Evolutionary conservation across 2,888 invertebrate species (phyloP).

Genomic region (Nomada goodeniana): DNA sequence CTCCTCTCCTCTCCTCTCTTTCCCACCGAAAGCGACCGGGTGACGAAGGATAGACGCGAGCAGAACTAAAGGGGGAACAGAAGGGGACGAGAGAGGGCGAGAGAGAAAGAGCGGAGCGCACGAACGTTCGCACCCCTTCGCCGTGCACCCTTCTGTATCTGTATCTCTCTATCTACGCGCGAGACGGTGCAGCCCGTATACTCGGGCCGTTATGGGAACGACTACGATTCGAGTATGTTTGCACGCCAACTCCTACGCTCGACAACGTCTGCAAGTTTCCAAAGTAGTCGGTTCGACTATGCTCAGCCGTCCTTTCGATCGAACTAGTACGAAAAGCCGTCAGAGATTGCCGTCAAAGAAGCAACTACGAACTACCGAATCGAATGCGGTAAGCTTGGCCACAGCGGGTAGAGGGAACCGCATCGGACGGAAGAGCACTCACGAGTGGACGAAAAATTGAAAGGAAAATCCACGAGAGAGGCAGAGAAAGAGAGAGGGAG

Average conservation of each 20-base stretch:
- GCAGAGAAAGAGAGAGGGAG: background rate
- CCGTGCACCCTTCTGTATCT: conserved; percentile 38
- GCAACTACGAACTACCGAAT: background rate
- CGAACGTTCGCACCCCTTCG: conserved; percentile 46
- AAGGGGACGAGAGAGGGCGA: background rate
- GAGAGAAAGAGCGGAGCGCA: background rate
- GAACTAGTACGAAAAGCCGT: background rate
- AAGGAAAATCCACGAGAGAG: conserved; percentile 7
- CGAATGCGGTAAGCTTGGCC: background rate
- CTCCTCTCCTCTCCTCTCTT: background rate
- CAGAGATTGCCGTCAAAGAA: conserved; percentile 6
- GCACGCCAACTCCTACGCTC: conserved; percentile 43
- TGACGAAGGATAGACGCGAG: background rate
- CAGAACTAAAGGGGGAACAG: background rate
- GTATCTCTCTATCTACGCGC: conserved; percentile 55
- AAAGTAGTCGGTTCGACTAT: conserved; percentile 24
- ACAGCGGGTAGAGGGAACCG: background rate
- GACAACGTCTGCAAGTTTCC: conserved; percentile 35
- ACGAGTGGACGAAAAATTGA: background rate
- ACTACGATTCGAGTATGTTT: conserved; percentile 52
- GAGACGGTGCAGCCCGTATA: conserved; percentile 48
- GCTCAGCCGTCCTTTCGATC: conserved; percentile 18
- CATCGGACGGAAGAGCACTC: background rate
- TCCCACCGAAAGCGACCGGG: background rate
- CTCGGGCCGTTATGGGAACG: conserved; percentile 52